phyloP scores from a whole-genome alignment of 2,113 vertebrate species.

The Cinclus cinclus region DNA sequence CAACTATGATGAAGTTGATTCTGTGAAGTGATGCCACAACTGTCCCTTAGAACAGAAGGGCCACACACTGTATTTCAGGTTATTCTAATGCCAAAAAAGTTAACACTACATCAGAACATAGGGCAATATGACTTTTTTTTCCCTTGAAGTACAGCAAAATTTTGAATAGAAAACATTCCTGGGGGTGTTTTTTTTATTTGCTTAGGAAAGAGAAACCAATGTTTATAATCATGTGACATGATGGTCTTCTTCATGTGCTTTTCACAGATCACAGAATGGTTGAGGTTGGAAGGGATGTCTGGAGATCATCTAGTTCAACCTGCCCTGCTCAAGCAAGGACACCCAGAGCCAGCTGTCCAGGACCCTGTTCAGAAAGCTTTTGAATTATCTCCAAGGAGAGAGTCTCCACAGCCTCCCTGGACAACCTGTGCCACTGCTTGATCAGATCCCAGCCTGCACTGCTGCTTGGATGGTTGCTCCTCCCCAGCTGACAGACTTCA shows the following conservation, averaged over 20 bases:
- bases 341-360: background rate
- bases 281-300: background rate
- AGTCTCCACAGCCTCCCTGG: background rate
- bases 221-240: background rate
- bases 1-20: background rate
- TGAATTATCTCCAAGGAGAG: background rate
- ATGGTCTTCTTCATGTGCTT: background rate
- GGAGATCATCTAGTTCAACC: background rate
- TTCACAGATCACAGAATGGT: background rate
- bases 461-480: background rate
- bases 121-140: background rate
- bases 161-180: background rate
- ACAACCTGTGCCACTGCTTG: background rate
- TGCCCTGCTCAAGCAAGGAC: background rate
- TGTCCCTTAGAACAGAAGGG: background rate
- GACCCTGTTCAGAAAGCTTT: background rate
- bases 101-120: background rate
- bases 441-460: background rate
- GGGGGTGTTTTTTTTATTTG: fast-evolving
- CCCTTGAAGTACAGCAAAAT: background rate
- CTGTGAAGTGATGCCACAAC: background rate
- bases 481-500: background rate
- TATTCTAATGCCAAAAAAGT: background rate
- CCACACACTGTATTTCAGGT: background rate
- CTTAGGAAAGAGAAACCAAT: background rate